These are phyloP conservation scores for Dromaius novaehollandiae DNA, from an alignment of 2,113 vertebrate genomes.

Conservation along the genomic window DNA sequence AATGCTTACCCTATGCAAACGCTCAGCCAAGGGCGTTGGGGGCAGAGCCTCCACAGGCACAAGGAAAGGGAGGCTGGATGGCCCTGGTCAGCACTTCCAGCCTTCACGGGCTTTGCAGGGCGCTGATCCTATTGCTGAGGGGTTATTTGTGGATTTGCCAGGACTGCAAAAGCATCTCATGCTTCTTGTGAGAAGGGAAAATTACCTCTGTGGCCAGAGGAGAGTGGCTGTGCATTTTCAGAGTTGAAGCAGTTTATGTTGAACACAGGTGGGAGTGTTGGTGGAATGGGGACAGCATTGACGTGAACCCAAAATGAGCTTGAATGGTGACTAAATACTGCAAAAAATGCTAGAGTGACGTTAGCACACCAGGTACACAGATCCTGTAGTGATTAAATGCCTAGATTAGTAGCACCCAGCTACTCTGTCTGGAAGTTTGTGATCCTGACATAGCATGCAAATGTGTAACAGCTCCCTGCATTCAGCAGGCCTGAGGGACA, in stretches of 20 bases:
- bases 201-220: accelerated
- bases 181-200: not conserved
- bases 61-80: not conserved
- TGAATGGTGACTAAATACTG: not conserved
- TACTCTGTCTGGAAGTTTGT: not conserved
- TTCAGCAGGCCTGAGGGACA: not conserved
- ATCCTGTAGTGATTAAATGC: not conserved
- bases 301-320: not conserved
- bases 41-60: accelerated
- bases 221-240: not conserved
- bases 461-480: not conserved
- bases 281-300: not conserved
- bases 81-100: not conserved
- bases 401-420: not conserved
- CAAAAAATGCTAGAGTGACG: not conserved
- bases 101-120: not conserved
- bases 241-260: not conserved
- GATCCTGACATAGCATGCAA: not conserved
- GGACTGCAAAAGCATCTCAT: not conserved
- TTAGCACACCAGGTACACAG: too few species aligned
- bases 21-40: not conserved
- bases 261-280: not conserved
- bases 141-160: not conserved
- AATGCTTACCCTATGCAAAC: not conserved
- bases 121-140: not conserved